Evolutionary conservation across 2,888 invertebrate genomes (phyloP).

Genomic region (Ormyrus rosae): DNA sequence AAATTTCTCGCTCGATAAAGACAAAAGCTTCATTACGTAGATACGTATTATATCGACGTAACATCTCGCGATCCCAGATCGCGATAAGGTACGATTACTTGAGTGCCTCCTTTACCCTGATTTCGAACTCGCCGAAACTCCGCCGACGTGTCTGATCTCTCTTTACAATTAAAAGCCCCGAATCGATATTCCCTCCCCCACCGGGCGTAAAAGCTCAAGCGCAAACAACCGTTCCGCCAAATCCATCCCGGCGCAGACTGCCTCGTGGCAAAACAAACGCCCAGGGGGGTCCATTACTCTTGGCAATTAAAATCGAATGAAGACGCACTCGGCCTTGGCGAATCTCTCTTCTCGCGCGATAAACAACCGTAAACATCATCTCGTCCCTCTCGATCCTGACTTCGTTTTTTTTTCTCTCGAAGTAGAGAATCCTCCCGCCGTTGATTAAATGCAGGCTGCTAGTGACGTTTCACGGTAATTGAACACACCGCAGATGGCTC

Average conservation of each 20-base stretch:
- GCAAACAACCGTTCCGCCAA: too few species aligned
- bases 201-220: too few species aligned
- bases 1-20: constrained; percentile 18
- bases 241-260: too few species aligned
- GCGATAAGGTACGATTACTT: constrained; percentile 4
- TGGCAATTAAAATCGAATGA: constrained; percentile 44
- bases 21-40: background rate
- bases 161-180: background rate
- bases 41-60: background rate
- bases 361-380: background rate
- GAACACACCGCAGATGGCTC: too few species aligned
- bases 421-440: background rate
- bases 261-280: background rate
- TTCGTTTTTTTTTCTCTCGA: too few species aligned
- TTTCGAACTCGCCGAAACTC: background rate
- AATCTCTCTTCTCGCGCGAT: constrained; percentile 5
- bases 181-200: too few species aligned
- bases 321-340: constrained; percentile 19
- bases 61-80: background rate
- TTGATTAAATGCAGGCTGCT: background rate
- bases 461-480: too few species aligned
- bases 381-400: too few species aligned
- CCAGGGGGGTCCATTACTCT: constrained; percentile 9
- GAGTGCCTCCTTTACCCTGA: background rate
- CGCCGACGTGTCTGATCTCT: background rate